These are phyloP conservation scores for rabbit (Oryctolagus cuniculus) DNA, from an alignment of 2,113 vertebrate genomes.

Conservation along the genomic window mOryCun1.1 NC_091432.1:221841501-221842000, in stretches of 20 bases:
- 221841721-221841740: neutral
- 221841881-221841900: neutral
- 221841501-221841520: neutral
- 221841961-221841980: neutral
- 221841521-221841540: neutral
- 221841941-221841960: neutral
- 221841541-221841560: neutral
- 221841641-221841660: neutral
- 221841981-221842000: neutral
- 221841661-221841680: neutral
- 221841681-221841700: neutral
- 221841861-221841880: neutral
- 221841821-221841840: neutral
- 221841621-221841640: neutral
- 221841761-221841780: neutral
- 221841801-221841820: neutral
- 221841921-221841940: neutral
- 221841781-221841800: neutral
- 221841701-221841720: neutral
- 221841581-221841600: neutral
- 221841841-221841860: neutral
- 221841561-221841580: slow-evolving; percentile 32
- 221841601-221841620: neutral
- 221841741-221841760: neutral
- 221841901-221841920: neutral